A percentile compares a stretch with the other conserved stretches of the same genome.
phyloP scores from a whole-genome alignment of 1,140 invertebrate genomes.

The Tetramorium parvispinum region DNA sequence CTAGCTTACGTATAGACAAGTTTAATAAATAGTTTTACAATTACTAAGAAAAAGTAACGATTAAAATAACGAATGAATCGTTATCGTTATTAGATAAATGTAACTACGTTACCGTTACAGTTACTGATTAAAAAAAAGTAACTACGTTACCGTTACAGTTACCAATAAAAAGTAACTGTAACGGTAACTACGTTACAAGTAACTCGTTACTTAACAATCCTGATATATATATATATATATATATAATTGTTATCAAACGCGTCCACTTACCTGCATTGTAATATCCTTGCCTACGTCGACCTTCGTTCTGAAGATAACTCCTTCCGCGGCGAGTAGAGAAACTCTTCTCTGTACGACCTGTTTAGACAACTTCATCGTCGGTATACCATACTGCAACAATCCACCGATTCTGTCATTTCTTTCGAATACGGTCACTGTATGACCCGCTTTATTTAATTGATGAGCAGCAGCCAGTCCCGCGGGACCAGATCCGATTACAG shows the following conservation, averaged over 20 bases:
- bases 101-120: too few relatives aligned
- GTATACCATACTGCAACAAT: constrained; percentile 98
- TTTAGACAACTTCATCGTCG: constrained; percentile 98
- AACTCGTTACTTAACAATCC: too few relatives aligned
- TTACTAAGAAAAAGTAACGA: too few relatives aligned
- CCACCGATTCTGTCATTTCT: constrained; percentile 98
- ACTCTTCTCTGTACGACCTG: constrained; percentile 96
- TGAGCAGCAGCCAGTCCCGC: constrained; percentile 98
- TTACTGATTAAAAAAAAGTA: too few relatives aligned
- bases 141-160: too few relatives aligned
- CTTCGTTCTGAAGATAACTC: constrained; percentile 96
- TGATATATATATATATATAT: too few relatives aligned
- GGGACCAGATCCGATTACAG: constrained; percentile 98
- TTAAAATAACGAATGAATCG: too few relatives aligned
- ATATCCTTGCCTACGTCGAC: constrained; percentile 97
- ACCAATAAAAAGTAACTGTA: too few relatives aligned
- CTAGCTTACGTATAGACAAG: too few relatives aligned
- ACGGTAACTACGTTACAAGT: too few relatives aligned
- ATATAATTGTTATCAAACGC: neutral
- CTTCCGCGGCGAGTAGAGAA: constrained; percentile 95
- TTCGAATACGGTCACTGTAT: constrained; percentile 97
- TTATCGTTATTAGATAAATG: too few relatives aligned
- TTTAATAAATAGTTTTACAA: too few relatives aligned
- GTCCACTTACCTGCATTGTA: constrained; percentile 88
- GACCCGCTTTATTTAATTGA: constrained; percentile 96